Percentiles rank a stretch among this genome's conserved stretches.
phyloP scores from a whole-genome alignment of 2,797 vertebrate genomes.

The Thamnophis elegans region DNA sequence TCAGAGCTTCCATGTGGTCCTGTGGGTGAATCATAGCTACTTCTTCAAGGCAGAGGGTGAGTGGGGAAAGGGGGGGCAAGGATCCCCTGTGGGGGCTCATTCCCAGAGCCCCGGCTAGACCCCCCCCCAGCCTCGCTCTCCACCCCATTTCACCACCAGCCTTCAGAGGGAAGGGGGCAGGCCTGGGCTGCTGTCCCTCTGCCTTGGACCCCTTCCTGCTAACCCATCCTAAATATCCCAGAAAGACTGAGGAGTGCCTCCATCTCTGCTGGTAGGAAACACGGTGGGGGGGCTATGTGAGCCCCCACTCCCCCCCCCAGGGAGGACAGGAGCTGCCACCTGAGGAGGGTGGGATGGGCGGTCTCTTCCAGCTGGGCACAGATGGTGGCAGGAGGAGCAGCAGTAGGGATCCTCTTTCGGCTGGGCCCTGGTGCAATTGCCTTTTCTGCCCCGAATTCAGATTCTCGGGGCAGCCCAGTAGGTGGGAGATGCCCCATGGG shows the following conservation, averaged over 20 bases:
- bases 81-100: too few relatives aligned
- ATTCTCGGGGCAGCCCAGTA: neutral
- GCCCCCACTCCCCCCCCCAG: accelerated
- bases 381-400: neutral
- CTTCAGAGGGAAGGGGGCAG: neutral
- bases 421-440: neutral
- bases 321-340: neutral
- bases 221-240: neutral
- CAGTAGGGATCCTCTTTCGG: neutral
- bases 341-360: neutral
- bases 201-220: neutral
- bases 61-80: neutral
- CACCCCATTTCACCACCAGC: too few relatives aligned
- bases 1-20: slow-evolving; percentile 38
- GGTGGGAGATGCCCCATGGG: neutral
- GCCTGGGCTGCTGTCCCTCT: neutral
- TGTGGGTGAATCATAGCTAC: neutral
- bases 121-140: neutral
- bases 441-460: neutral
- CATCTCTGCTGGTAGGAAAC: neutral
- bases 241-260: neutral
- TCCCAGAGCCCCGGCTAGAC: neutral
- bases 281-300: neutral
- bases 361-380: neutral
- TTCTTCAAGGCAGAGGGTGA: neutral